Conservation (phyloP, 2,113 vertebrate genomes). For the Cyphotilapia sp. region DNA sequence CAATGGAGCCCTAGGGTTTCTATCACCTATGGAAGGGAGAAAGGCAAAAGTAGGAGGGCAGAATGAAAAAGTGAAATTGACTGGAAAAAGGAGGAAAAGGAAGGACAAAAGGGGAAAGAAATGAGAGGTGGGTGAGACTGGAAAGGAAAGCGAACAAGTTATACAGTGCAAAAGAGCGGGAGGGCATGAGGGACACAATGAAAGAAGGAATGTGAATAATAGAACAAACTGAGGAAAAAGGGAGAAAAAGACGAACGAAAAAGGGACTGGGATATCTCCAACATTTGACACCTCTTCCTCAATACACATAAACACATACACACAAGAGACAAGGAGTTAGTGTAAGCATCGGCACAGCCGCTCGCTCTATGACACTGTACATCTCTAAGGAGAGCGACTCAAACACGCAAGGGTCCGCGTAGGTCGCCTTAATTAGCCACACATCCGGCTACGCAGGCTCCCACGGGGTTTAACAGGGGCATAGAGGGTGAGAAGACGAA, state of each 20-base stretch:
- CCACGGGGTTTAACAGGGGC: conserved; percentile 43
- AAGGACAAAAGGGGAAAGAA: neutral
- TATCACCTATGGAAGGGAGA: conserved; percentile 6
- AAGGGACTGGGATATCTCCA: neutral
- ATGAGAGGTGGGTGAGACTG: neutral
- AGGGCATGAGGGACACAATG: neutral
- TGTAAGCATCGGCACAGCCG: conserved; percentile 1
- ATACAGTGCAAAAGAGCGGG: neutral
- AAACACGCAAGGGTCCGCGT: conserved; percentile 35
- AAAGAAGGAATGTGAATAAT: conserved; percentile 3
- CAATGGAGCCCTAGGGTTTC: conserved; percentile 22
- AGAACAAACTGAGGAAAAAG: neutral
- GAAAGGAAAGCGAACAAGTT: conserved; percentile 1
- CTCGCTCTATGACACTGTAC: conserved; percentile 30
- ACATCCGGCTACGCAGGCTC: conserved; percentile 38
- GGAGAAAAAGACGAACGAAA: neutral
- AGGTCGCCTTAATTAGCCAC: conserved; percentile 66
- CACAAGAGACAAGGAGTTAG: conserved; percentile 22
- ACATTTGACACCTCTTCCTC: conserved; percentile 15
- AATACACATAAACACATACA: conserved; percentile 15
- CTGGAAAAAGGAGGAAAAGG: neutral
- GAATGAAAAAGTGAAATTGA: neutral
- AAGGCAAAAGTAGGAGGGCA: neutral
- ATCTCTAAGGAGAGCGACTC: conserved; percentile 51
- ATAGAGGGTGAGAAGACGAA: conserved; percentile 31